Percentiles rank a stretch among this genome's conserved stretches.
These are phyloP conservation scores for Acronicta psi DNA, from an alignment of 2,888 invertebrate genomes.

Conservation along the genomic window DNA sequence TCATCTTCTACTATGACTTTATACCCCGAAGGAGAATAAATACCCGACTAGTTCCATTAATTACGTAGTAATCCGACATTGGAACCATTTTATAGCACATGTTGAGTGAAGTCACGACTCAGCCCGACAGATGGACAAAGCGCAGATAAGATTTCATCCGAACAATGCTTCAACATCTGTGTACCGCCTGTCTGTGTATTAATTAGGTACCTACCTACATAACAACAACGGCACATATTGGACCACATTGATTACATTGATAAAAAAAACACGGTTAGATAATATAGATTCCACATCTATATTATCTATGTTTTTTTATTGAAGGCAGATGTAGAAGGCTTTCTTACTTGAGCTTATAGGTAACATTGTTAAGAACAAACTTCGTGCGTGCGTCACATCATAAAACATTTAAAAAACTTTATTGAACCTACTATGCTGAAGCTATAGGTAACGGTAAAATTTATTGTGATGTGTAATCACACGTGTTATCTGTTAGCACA, in stretches of 20 bases:
- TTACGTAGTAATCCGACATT: slow-evolving; percentile 30
- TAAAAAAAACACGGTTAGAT: no score
- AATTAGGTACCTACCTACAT: slow-evolving; percentile 28
- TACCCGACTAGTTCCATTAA: background rate
- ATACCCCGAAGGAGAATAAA: no score
- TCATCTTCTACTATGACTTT: no score
- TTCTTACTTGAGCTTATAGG: no score
- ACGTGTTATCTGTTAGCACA: slow-evolving; percentile 26
- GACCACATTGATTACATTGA: slow-evolving; percentile 8
- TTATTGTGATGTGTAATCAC: slow-evolving; percentile 8
- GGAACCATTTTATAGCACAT: slow-evolving; percentile 54
- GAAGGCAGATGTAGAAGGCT: no score
- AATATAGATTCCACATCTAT: no score
- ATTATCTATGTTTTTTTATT: background rate
- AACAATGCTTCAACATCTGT: slow-evolving; percentile 76
- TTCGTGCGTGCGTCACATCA: no score
- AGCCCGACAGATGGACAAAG: slow-evolving; percentile 73
- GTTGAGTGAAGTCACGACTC: slow-evolving; percentile 59
- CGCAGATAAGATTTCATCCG: slow-evolving; percentile 79
- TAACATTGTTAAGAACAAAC: no score
- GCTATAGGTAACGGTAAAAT: background rate
- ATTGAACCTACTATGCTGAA: background rate
- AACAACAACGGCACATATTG: slow-evolving; percentile 25
- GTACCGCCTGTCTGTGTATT: slow-evolving; percentile 40
- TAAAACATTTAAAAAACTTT: background rate